These are phyloP conservation scores for Orchesella cincta DNA, from an alignment of 1,140 invertebrate species.

Conservation along the genomic window DNA sequence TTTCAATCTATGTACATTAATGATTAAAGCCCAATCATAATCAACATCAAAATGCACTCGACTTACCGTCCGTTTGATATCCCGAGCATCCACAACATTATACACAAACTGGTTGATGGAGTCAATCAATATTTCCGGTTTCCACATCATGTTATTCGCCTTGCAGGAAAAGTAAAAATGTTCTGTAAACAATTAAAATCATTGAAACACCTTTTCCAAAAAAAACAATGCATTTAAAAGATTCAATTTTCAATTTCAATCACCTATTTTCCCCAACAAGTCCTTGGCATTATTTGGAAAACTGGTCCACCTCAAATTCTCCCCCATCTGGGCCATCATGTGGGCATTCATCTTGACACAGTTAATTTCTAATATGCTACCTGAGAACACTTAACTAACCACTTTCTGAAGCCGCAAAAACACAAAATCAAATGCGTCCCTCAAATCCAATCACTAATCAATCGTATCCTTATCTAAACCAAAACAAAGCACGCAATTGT, in stretches of 20 bases:
- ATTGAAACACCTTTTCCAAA: not conserved
- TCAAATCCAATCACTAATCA: no score
- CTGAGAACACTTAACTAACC: no score
- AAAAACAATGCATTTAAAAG: not conserved
- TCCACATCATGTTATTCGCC: not conserved
- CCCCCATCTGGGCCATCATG: not conserved
- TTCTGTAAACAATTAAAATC: slow-evolving; percentile 28
- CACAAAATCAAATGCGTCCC: no score
- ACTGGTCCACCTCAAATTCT: slow-evolving; percentile 23
- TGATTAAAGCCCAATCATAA: not conserved
- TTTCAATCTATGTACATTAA: not conserved
- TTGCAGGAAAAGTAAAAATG: slow-evolving; percentile 37
- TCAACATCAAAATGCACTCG: slow-evolving; percentile 5
- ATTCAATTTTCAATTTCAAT: not conserved
- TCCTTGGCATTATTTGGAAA: slow-evolving; percentile 29
- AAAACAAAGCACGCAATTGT: no score
- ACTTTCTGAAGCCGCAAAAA: no score
- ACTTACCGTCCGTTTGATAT: slow-evolving; percentile 39
- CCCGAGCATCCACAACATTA: slow-evolving; percentile 26
- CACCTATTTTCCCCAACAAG: slow-evolving; percentile 26
- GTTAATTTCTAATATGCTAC: no score
- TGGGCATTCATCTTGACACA: slow-evolving; percentile 11
- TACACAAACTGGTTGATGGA: slow-evolving; percentile 34
- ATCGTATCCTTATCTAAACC: no score
- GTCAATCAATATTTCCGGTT: slow-evolving; percentile 33